Conservation (phyloP, 2,888 invertebrate genomes). For the Dicyrtomina minuta region DNA sequence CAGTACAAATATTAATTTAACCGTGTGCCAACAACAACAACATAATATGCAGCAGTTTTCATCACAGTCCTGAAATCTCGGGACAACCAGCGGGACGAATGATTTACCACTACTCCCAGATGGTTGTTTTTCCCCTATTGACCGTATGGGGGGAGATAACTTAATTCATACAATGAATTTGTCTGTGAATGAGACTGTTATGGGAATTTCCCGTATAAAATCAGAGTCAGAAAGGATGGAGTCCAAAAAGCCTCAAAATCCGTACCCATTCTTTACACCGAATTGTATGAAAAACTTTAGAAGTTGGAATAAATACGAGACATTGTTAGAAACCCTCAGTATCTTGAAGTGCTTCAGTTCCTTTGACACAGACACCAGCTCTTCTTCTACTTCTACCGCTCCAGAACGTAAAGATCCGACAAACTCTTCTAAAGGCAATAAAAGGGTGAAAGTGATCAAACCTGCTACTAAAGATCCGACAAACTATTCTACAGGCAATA, state of each 20-base stretch:
- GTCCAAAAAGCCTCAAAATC: no score
- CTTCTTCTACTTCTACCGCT: not conserved
- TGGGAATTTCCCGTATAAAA: no score
- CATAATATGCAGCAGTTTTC: no score
- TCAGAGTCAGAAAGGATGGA: no score
- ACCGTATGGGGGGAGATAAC: not conserved
- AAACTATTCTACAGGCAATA: not conserved
- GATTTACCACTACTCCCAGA: no score
- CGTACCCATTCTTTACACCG: constrained; percentile 13
- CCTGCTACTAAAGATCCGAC: not conserved
- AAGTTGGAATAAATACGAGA: constrained; percentile 11
- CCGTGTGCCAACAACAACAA: no score
- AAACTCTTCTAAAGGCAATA: not conserved
- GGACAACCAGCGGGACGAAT: no score
- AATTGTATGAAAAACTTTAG: not conserved
- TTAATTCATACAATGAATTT: not conserved
- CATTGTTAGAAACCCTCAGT: not conserved
- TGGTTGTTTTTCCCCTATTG: constrained; percentile 9
- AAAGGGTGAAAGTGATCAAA: not conserved
- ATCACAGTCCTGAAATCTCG: no score
- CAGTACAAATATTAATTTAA: no score
- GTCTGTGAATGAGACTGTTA: no score
- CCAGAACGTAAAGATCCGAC: not conserved
- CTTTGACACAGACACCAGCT: not conserved
- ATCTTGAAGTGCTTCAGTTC: constrained; percentile 1